Percentiles rank a stretch among this genome's conserved stretches.
Evolutionary conservation across 1,140 invertebrate genomes (phyloP).

Genomic region (Zaprionus nigranus): DNA sequence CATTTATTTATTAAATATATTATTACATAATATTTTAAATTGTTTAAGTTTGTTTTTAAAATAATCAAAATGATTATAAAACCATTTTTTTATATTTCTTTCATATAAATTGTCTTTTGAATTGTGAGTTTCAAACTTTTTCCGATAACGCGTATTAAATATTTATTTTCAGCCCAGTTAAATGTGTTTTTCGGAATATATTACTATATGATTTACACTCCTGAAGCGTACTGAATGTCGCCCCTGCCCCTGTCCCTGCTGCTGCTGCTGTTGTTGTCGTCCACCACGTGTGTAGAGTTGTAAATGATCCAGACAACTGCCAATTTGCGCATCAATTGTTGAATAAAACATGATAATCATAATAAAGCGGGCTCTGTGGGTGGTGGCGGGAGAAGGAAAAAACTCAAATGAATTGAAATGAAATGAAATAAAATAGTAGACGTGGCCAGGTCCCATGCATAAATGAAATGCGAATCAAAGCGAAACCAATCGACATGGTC

Average conservation of each 20-base stretch:
- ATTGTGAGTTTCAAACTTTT: background rate
- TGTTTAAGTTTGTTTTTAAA: too few relatives aligned
- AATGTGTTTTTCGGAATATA: conserved; percentile 33
- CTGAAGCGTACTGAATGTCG: background rate
- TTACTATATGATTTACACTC: conserved; percentile 33
- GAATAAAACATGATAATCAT: conserved; percentile 83
- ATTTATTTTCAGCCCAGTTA: conserved; percentile 1
- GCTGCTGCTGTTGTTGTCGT: conserved; percentile 33
- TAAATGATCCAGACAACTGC: conserved; percentile 82
- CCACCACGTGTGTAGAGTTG: conserved; percentile 69
- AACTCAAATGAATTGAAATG: conserved; percentile 28
- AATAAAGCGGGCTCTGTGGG: conserved; percentile 54
- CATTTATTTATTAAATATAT: too few relatives aligned
- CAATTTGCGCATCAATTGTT: conserved; percentile 82
- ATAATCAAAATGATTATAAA: too few relatives aligned
- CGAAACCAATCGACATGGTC: conserved; percentile 75
- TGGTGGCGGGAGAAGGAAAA: background rate
- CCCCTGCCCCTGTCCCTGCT: background rate
- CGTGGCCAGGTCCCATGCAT: conserved; percentile 57
- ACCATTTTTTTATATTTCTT: too few relatives aligned
- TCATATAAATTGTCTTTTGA: background rate
- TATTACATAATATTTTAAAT: too few relatives aligned
- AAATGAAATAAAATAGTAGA: conserved; percentile 74
- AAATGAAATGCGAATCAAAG: conserved; percentile 82
- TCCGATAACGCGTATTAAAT: background rate